Evolutionary conservation across 2,888 invertebrate species (phyloP), one percentile per base, ranked within the genome.

Genomic region (Rotaria sp.): DNA sequence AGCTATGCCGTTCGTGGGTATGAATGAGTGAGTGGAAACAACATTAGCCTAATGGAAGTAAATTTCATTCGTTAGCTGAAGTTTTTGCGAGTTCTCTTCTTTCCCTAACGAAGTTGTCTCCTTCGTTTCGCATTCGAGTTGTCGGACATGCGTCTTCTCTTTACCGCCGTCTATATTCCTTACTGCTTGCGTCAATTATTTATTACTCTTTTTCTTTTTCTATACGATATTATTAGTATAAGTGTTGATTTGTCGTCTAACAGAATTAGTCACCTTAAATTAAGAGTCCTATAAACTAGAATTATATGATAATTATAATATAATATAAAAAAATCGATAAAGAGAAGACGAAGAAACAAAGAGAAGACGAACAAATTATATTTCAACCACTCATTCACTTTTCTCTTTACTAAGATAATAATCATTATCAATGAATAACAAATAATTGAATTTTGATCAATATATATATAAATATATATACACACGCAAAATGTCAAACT

Each of bases 181-280:
- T 35, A 67, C 13, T 67, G 35, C 35, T 35, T 35, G 38, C 67
- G 35, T 67, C 67, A 67, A 67, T 67, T 67, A 67, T 67, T 35
- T 35, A 30, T 35, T 35, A 67, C 35, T 67, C 67, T n/a, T n/a
- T 67, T 35, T 52, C 52, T 24, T 52, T 52, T 52, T 52, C 67
- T 18, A 67, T 67, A 18, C 67, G 38, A 35, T 35, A 67, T 67
- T 30, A 67, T 67, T 30, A 67, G 35, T 67, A 67, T 45, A 80
- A 80, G 80, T 80, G 80, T 80, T 80, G 80, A 80, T 80, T 80
- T 80, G 45, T 80, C 67, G 35, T 67, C 35, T 80, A 80, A 80
- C 45, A 26, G 24, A 45, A 45, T 80, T 80, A 80, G 80, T 80
- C 80, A 80, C 80, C 80, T 80, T 45, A 80, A 80, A 80, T 80